Conservation (phyloP, 1,140 invertebrate species). For the Listronotus bonariensis region DNA sequence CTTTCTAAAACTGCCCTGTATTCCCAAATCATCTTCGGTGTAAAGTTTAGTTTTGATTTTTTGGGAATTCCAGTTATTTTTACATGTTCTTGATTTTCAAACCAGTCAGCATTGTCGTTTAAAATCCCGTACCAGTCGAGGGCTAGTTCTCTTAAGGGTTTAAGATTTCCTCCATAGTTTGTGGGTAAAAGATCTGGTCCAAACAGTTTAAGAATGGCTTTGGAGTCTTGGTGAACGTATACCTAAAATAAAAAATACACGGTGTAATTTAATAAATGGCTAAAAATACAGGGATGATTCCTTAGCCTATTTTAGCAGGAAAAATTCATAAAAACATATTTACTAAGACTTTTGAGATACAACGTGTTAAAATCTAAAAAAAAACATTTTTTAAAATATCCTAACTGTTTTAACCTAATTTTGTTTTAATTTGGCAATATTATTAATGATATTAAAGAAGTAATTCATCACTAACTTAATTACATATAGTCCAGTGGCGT, state of each 20-base stretch:
- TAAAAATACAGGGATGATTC: not conserved
- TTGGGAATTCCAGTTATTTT: slow-evolving; percentile 31
- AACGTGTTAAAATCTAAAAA: too few relatives aligned
- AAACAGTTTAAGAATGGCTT: slow-evolving; percentile 43
- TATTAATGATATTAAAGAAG: too few relatives aligned
- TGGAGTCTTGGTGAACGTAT: slow-evolving; percentile 44
- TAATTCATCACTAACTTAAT: too few relatives aligned
- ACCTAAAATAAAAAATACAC: slow-evolving; percentile 43
- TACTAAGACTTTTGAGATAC: too few relatives aligned
- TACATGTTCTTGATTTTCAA: slow-evolving; percentile 41
- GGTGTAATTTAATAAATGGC: too few relatives aligned
- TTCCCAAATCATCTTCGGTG: slow-evolving; percentile 13
- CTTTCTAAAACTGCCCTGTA: slow-evolving; percentile 43
- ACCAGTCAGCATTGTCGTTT: slow-evolving; percentile 40
- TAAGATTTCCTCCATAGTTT: slow-evolving; percentile 46
- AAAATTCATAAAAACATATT: not conserved
- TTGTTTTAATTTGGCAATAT: too few relatives aligned
- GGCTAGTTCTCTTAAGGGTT: slow-evolving; percentile 39
- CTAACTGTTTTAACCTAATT: too few relatives aligned
- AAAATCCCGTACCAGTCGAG: slow-evolving; percentile 38
- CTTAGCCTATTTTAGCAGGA: not conserved
- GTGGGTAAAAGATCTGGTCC: slow-evolving; percentile 44
- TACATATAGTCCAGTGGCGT: too few relatives aligned
- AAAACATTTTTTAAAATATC: too few relatives aligned
- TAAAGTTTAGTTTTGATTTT: slow-evolving; percentile 17